Percentiles rank a stretch among this genome's conserved stretches.
These are phyloP conservation scores for Trichoplusia ni DNA, from an alignment of 1,140 invertebrate species.

Conservation along the genomic window DNA sequence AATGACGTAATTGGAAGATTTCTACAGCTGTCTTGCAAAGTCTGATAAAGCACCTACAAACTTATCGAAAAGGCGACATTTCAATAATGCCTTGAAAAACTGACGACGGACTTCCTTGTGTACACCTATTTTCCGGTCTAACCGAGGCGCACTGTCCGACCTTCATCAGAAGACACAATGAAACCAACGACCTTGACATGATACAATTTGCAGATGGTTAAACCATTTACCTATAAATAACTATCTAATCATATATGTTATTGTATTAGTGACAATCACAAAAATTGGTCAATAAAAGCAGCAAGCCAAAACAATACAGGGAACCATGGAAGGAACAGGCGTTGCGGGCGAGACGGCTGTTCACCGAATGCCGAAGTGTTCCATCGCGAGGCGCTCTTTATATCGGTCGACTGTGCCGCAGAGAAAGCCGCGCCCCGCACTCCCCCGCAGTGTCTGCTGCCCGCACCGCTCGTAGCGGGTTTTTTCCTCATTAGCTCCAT, in stretches of 20 bases:
- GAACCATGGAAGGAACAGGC: conserved; percentile 57
- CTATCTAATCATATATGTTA: conserved; percentile 65
- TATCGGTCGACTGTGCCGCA: conserved; percentile 67
- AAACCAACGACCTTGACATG: conserved; percentile 78
- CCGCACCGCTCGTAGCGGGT: conserved; percentile 62
- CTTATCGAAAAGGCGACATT: conserved; percentile 52
- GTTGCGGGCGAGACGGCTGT: conserved; percentile 78
- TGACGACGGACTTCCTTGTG: conserved; percentile 75
- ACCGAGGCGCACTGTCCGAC: conserved; percentile 65
- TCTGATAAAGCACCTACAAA: conserved; percentile 41
- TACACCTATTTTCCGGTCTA: conserved; percentile 66
- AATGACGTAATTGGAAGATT: conserved; percentile 51
- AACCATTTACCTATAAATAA: conserved; percentile 71
- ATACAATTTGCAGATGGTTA: conserved; percentile 69
- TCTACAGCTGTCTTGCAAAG: conserved; percentile 35
- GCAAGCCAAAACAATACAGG: conserved; percentile 53
- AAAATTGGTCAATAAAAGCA: conserved; percentile 48
- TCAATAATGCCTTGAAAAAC: conserved; percentile 72
- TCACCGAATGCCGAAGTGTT: conserved; percentile 79
- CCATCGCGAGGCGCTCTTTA: conserved; percentile 75
- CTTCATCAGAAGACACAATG: conserved; percentile 77
- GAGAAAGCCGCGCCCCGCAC: conserved; percentile 76
- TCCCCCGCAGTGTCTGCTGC: conserved; percentile 58
- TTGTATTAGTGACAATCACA: conserved; percentile 66
- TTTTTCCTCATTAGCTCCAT: conserved; percentile 78